A percentile compares a stretch with the other conserved stretches of the same genome.
phyloP scores from a whole-genome alignment of 1,140 invertebrate genomes.

The Physella acuta region DNA sequence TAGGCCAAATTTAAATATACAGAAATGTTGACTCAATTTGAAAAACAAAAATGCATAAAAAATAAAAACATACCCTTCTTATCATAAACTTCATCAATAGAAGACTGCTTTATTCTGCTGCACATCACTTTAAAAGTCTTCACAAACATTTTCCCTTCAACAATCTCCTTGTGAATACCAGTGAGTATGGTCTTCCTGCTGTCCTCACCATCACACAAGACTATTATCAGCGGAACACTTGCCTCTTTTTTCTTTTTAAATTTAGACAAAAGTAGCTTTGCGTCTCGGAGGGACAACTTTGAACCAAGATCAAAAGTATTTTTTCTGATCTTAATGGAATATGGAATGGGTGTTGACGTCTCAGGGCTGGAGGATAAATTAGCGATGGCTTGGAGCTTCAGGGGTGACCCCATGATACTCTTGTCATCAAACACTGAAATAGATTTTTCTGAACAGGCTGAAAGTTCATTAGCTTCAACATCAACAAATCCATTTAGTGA shows the following conservation, averaged over 20 bases:
- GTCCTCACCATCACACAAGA: slow-evolving; percentile 10
- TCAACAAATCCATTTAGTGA: too few relatives aligned
- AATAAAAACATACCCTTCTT: neutral
- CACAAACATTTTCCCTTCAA: neutral
- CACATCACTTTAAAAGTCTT: neutral
- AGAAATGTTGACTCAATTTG: neutral
- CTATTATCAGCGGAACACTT: neutral
- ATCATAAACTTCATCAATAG: neutral
- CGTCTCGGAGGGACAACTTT: neutral
- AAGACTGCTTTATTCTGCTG: neutral
- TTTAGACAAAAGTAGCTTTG: neutral
- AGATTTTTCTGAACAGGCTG: too few relatives aligned
- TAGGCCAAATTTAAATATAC: neutral
- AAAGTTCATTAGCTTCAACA: too few relatives aligned
- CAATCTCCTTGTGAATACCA: neutral
- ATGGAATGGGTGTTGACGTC: neutral
- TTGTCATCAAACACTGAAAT: neutral
- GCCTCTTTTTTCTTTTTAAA: neutral
- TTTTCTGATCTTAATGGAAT: neutral
- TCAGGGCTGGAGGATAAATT: neutral
- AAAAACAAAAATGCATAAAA: neutral
- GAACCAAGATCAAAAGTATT: neutral
- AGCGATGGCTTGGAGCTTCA: slow-evolving; percentile 8
- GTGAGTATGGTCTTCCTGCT: neutral
- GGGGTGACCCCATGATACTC: slow-evolving; percentile 7